Percentiles rank a stretch among this genome's conserved stretches.
Conservation (phyloP, 2,113 vertebrate species). For the Synodontis membranacea region DNA sequence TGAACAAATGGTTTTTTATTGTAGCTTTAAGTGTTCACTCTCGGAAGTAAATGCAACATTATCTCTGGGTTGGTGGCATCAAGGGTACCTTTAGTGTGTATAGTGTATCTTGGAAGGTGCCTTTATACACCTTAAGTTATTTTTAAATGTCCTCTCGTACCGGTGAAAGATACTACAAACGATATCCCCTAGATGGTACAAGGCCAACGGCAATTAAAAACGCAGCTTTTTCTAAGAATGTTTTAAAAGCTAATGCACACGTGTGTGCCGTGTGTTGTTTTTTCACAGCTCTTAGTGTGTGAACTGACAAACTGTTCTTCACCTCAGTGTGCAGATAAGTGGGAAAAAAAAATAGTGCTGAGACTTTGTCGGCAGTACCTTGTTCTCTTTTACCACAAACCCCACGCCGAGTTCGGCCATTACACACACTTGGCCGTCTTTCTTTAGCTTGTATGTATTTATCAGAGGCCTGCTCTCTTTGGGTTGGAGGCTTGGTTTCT, state of each 20-base stretch:
- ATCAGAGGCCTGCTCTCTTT: constrained; percentile 49
- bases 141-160: not conserved
- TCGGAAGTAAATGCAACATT: not conserved
- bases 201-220: not conserved
- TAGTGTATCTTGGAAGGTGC: not conserved
- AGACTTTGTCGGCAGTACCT: constrained; percentile 54
- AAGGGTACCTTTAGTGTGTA: not conserved
- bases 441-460: constrained; percentile 71
- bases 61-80: not conserved
- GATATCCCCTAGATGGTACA: not conserved
- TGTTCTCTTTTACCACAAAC: constrained; percentile 64
- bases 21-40: not conserved
- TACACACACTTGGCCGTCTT: constrained; percentile 69
- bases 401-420: constrained; percentile 76
- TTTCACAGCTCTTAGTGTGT: not conserved
- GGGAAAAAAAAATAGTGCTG: constrained; percentile 43
- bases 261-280: not conserved
- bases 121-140: not conserved
- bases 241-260: not conserved
- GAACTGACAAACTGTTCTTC: not conserved
- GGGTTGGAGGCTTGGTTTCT: constrained; percentile 54
- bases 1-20: not conserved
- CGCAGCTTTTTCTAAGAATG: not conserved
- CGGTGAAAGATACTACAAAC: not conserved
- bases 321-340: constrained; percentile 12